Conservation (phyloP, 2,113 vertebrate genomes). For the Bujurquina vittata region DNA sequence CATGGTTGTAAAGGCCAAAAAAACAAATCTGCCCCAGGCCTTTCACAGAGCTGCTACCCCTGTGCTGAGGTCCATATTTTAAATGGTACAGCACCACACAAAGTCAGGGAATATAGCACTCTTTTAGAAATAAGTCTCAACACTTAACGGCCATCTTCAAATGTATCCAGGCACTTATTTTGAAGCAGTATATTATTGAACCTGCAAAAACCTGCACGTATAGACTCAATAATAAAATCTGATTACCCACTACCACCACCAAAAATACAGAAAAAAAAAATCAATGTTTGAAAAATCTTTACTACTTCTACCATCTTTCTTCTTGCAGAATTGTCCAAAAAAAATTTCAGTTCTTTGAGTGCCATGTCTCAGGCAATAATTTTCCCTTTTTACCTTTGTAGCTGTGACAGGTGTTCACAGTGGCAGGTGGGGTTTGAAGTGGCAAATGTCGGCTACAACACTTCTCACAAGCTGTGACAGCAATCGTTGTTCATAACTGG, state of each 20-base stretch:
- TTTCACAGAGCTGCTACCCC: too few species aligned
- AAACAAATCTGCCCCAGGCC: too few species aligned
- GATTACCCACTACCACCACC: too few species aligned
- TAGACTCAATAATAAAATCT: too few species aligned
- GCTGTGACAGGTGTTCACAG: neutral
- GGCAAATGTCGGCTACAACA: neutral
- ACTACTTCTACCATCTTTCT: neutral
- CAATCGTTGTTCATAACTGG: neutral
- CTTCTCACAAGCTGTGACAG: slow-evolving; percentile 6
- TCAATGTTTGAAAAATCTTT: neutral
- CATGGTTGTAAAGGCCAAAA: too few species aligned
- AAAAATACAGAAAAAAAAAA: too few species aligned
- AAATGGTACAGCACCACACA: neutral
- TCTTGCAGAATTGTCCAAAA: neutral
- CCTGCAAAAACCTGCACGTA: neutral
- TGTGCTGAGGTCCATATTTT: neutral
- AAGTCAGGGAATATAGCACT: neutral
- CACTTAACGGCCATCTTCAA: neutral
- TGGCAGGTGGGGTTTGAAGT: neutral
- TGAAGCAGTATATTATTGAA: neutral
- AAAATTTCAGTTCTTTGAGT: neutral
- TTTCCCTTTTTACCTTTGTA: neutral
- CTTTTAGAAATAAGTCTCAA: neutral
- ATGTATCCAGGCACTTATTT: neutral
- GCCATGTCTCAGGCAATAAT: neutral